Base-by-base conservation (phyloP, 1,140 invertebrate genomes). In the Drosophila sp. region DNA sequence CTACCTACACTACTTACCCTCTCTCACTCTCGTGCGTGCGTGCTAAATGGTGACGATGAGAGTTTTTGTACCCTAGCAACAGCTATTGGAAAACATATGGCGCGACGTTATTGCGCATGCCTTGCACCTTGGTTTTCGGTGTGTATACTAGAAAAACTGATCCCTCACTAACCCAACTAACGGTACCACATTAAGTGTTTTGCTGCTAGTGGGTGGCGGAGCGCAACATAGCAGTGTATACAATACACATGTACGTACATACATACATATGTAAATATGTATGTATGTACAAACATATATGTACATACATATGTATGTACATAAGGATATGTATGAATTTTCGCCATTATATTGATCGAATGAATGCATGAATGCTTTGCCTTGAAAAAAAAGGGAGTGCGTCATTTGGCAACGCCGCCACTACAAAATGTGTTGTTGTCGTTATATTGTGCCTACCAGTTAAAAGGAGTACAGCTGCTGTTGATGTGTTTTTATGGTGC, bases 81-180 rank as follows among this genome's bases (percentile, higher is more conserved):
- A 70, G 57, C 44, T 50, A 50, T 50, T 7, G 23, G 44, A 62
- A 35, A 76, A 54, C 76, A 79, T 69, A 79, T 76, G 74, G 61
- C 70, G 66, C 65, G 74, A 54, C 65, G 74, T 60, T 68, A 80
- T 60, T 87, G 83, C 83, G 83, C 83, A 87, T 83, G 83, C 60
- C 72, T 77, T 72, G 72, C 76, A 79, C 83, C 80, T 76, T 85
- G 67, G 79, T 80, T 27, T 62, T 57, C 56, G 10, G 63, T 81
- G 71, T 72, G 73, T 84, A 89, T 83, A 84, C 76, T 76, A 70
- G 77, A 82, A 79, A 80, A 83, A 89, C 83, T 89, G 83, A 87
- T 87, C 83, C 83, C 83, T 89, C 67, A 69, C 76, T 89, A 65
- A 69, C 76, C 32, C 47, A 71, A 67, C 76, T 86, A 86, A 86